Evolutionary conservation across 2,113 vertebrate genomes (phyloP).

Genomic region (Coturnix japonica): DNA sequence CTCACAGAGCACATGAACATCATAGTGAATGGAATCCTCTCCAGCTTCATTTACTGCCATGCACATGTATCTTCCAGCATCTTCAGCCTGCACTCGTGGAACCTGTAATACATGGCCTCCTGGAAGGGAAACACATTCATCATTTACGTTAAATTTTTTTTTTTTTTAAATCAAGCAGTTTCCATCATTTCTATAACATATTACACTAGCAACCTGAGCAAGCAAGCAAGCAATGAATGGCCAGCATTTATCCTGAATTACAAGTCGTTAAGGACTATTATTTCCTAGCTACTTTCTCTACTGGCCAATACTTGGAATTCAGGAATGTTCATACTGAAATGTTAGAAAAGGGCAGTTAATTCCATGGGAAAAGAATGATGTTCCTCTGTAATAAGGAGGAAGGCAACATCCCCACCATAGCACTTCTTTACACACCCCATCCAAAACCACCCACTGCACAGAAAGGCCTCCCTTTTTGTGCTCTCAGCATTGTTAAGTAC

Average conservation of each 20-base stretch:
- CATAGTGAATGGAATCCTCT: constrained; percentile 93
- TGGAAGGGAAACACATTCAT: constrained; percentile 44
- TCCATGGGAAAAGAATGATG: not conserved
- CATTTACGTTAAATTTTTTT: no score
- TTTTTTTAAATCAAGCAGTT: not conserved
- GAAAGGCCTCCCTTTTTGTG: not conserved
- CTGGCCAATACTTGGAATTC: not conserved
- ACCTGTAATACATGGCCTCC: constrained; percentile 93
- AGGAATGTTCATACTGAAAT: not conserved
- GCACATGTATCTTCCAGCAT: constrained; percentile 90
- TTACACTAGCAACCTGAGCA: not conserved
- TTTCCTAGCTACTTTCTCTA: not conserved
- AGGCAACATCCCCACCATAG: not conserved
- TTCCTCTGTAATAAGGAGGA: not conserved
- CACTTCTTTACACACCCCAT: not conserved
- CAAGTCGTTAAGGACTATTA: not conserved
- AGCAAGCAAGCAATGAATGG: not conserved
- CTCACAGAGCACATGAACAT: constrained; percentile 91
- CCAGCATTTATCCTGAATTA: constrained; percentile 27
- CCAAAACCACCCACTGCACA: not conserved
- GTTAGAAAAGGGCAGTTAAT: not conserved
- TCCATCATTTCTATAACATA: not conserved
- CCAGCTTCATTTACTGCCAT: constrained; percentile 95
- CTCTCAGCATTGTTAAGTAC: not conserved
- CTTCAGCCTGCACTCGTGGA: constrained; percentile 82